Conservation (phyloP, 2,888 invertebrate species). For the Chalcosyrphus nemorum region DNA sequence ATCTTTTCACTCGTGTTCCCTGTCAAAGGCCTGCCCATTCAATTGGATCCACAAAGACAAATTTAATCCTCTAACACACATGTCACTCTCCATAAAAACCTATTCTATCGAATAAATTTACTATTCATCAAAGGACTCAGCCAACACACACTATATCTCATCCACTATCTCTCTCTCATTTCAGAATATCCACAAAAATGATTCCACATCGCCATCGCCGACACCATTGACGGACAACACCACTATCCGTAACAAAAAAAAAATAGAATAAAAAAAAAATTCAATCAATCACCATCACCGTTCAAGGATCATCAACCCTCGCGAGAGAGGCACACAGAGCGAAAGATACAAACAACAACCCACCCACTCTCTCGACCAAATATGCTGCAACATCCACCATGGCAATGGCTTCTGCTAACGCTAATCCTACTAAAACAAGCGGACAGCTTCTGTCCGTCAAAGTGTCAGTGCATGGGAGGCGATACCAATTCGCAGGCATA, state of each 20-base stretch:
- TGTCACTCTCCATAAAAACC: constrained; percentile 37
- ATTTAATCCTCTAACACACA: background rate
- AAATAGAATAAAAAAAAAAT: background rate
- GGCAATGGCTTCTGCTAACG: constrained; percentile 75
- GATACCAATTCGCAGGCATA: constrained; percentile 89
- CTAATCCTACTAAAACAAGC: constrained; percentile 80
- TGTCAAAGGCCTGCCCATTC: background rate
- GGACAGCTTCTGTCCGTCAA: constrained; percentile 89
- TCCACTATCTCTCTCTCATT: constrained; percentile 40
- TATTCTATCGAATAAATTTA: constrained; percentile 16
- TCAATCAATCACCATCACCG: constrained; percentile 66
- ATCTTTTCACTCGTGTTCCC: background rate
- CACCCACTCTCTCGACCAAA: constrained; percentile 1
- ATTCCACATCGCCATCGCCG: constrained; percentile 39
- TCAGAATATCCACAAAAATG: constrained; percentile 60
- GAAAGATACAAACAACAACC: constrained; percentile 47
- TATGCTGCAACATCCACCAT: constrained; percentile 70
- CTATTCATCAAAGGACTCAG: constrained; percentile 28
- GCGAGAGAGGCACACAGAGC: too few species aligned
- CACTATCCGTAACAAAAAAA: background rate
- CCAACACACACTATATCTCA: constrained; percentile 14
- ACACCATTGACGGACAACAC: constrained; percentile 41
- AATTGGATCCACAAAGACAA: background rate
- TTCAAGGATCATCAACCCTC: constrained; percentile 60
- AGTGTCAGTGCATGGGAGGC: constrained; percentile 88